Percentiles rank a stretch among this genome's conserved stretches.
Conservation (phyloP, 2,797 vertebrate genomes). For the Hippopotamyrus pictus region DNA sequence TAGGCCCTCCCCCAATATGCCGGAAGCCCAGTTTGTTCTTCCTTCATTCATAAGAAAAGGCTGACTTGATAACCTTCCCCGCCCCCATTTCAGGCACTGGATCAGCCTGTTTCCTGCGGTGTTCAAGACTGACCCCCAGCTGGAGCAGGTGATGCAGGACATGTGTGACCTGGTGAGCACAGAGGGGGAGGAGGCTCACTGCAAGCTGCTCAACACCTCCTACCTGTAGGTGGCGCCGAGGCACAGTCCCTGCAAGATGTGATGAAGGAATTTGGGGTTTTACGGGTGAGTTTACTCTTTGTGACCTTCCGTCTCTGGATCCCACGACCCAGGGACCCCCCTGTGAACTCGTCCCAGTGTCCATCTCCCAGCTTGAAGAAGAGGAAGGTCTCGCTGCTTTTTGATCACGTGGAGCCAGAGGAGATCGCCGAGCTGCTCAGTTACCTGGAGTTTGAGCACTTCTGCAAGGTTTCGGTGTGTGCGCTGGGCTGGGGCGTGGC, state of each 20-base stretch:
- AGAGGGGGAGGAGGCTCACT: conserved; percentile 57
- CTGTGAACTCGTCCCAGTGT: conserved; percentile 53
- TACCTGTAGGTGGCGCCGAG: conserved; percentile 62
- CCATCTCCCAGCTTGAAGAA: conserved; percentile 76
- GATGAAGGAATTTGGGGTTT: neutral
- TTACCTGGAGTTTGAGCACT: conserved; percentile 85
- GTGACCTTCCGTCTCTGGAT: neutral
- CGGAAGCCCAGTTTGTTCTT: neutral
- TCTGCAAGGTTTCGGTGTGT: conserved; percentile 78
- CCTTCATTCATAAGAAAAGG: neutral
- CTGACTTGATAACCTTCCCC: neutral
- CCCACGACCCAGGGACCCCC: conserved; percentile 45
- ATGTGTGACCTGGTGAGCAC: conserved; percentile 69
- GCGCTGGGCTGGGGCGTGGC: neutral
- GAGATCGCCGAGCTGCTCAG: conserved; percentile 84
- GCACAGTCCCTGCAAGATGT: neutral
- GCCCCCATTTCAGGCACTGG: conserved; percentile 66
- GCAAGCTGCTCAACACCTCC: conserved; percentile 60
- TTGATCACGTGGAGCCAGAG: conserved; percentile 81
- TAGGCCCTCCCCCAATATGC: conserved; percentile 40
- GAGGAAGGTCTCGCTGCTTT: conserved; percentile 84
- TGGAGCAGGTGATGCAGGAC: conserved; percentile 72
- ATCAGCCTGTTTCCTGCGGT: conserved; percentile 68
- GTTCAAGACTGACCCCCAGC: conserved; percentile 67
- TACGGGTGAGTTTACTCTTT: neutral